These are phyloP conservation scores for Glareola pratincola DNA, from an alignment of 2,113 vertebrate species.

Conservation along the genomic window DNA sequence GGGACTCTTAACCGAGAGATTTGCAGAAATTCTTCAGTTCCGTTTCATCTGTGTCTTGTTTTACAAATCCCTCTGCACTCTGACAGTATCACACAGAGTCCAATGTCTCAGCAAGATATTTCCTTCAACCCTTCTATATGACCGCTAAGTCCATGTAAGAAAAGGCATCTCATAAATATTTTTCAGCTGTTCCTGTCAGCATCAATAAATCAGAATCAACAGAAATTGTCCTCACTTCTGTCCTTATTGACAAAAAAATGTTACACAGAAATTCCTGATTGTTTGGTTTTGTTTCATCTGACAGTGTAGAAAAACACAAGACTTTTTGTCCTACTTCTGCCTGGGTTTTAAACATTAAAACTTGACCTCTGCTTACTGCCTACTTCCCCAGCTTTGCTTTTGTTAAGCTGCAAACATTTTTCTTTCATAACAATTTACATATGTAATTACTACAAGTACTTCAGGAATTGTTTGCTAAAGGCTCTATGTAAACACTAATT, in stretches of 20 bases:
- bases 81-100: not conserved
- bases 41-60: not conserved
- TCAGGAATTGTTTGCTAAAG: conserved; percentile 79
- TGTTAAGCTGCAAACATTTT: conserved; percentile 42
- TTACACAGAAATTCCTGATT: not conserved
- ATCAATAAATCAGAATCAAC: not conserved
- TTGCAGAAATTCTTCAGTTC: not conserved
- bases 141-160: not conserved
- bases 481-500: conserved; percentile 85
- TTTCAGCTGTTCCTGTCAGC: not conserved
- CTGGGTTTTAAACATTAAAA: not conserved
- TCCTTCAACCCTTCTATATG: not conserved
- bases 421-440: conserved; percentile 72
- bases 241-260: not conserved
- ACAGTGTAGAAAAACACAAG: not conserved
- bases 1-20: not conserved
- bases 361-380: conserved; percentile 3
- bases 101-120: not conserved
- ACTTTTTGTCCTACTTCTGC: not conserved
- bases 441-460: conserved; percentile 76
- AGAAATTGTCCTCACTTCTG: not conserved
- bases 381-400: conserved; percentile 31
- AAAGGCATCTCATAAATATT: not conserved
- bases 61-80: not conserved
- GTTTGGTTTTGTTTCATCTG: not conserved